Evolutionary conservation across 2,113 vertebrate genomes (phyloP), one percentile per base, ranked within the genome.

Genomic region (Scomber japonicus): DNA sequence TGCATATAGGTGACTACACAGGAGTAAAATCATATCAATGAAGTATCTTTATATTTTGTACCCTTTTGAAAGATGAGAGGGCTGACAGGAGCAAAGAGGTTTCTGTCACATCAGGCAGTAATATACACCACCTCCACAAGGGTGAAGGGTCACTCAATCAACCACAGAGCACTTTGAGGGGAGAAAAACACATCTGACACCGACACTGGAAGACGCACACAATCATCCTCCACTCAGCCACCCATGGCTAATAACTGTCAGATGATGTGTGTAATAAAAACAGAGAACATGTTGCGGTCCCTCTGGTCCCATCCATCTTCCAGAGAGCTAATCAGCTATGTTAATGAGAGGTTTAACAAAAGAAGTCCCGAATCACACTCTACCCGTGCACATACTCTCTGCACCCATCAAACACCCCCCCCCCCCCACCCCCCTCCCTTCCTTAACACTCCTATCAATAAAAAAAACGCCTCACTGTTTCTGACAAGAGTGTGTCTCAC

Each of bases 241-340:
- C 88, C 91, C 88, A 75, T 90, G 79, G 85, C 89, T 90, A 89
- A 93, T 91, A 89, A 93, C 88, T 91, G 90, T 82, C 89, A 88
- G 81, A 83, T 83, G 86, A 92, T 86, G 84, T 61, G 68, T 81
- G 87, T 88, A 89, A 90, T 88, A 90, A 93, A 90, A 92, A 73
- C 84, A 75, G 78, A 81, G 86, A 87, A 81, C 85, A 79, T 83
- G 80, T 76, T 83, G 73, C 60, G 35, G 79, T 88, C 83, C 88
- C 85, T 62, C 82, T 55, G 78, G 85, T 77, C 66, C 75, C 85
- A 90, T 92, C 83, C 85, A 66, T 91, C 89, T 91, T 89, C 35
- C 11, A 5, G 13, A 73, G 70, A 76, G 78, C 71, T 90, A 83
- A 93, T 91, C 88, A 90, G 91, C 76, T 68, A 76, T 73, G 63